Percentiles rank a stretch among this genome's conserved stretches.
phyloP scores from a whole-genome alignment of 2,888 invertebrate species.

The Noctua pronuba region DNA sequence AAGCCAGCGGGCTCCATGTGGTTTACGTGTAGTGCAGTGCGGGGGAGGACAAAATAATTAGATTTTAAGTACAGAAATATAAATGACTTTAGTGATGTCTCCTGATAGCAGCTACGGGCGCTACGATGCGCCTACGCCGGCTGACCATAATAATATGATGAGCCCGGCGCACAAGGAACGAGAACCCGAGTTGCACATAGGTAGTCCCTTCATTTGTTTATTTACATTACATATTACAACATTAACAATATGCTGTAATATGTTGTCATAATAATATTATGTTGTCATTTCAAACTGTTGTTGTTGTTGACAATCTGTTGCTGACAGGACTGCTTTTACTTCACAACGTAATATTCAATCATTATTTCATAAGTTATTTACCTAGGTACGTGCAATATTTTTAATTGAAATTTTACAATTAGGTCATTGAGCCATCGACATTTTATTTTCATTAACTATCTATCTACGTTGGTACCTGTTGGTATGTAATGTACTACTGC shows the following conservation, averaged over 20 bases:
- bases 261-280: constrained; percentile 29
- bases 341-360: neutral
- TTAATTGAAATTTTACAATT: neutral
- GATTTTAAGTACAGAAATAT: constrained; percentile 73
- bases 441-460: neutral
- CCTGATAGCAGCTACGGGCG: constrained; percentile 92
- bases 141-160: constrained; percentile 85
- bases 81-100: constrained; percentile 91
- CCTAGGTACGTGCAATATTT: neutral
- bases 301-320: constrained; percentile 26
- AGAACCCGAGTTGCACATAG: constrained; percentile 94
- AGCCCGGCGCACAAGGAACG: constrained; percentile 86
- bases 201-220: constrained; percentile 79
- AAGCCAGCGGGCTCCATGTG: constrained; percentile 82
- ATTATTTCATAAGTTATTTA: neutral
- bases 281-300: constrained; percentile 27
- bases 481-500: neutral
- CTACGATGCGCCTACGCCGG: constrained; percentile 89
- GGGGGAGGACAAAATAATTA: constrained; percentile 79
- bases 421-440: too few species aligned
- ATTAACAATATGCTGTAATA: constrained; percentile 49
- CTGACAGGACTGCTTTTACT: neutral
- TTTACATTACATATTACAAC: constrained; percentile 50
- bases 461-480: neutral
- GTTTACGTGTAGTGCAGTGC: constrained; percentile 87